Percentiles rank a stretch among this genome's conserved stretches.
These are phyloP conservation scores for Hylaeus anthracinus DNA, from an alignment of 1,140 invertebrate species.

Conservation along the genomic window DNA sequence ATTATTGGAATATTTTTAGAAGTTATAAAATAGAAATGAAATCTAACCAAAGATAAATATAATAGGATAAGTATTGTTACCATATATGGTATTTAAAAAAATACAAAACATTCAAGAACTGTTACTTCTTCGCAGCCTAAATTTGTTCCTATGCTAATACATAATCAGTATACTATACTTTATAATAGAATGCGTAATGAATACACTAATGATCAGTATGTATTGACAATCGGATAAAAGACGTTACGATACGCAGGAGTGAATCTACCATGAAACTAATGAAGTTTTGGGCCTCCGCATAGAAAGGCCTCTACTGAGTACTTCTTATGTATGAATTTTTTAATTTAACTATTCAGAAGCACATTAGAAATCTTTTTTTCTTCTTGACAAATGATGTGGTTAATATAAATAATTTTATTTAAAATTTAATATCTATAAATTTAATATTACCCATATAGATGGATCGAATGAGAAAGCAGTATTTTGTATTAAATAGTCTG, in stretches of 20 bases:
- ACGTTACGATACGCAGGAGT: conserved; percentile 23
- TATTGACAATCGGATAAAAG: conserved; percentile 43
- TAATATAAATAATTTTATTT: no score
- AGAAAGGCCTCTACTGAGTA: no score
- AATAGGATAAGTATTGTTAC: neutral
- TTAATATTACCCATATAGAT: no score
- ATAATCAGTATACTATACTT: conserved; percentile 43
- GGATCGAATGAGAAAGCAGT: no score
- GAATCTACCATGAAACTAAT: no score
- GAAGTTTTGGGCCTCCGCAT: no score
- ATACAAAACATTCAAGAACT: conserved; percentile 37
- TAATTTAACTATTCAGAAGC: no score
- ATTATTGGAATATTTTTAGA: conserved; percentile 1
- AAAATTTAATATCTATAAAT: no score
- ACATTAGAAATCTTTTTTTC: no score
- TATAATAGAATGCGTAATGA: conserved; percentile 42
- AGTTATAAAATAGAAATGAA: neutral
- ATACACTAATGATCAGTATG: conserved; percentile 40
- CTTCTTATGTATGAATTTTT: no score
- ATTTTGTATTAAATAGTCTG: no score
- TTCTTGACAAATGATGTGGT: no score
- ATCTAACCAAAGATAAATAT: conserved; percentile 6
- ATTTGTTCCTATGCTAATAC: conserved; percentile 36
- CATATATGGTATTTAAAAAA: conserved; percentile 5
- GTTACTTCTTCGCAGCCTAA: conserved; percentile 30